Percentiles rank a stretch among this genome's conserved stretches.
Evolutionary conservation across 2,797 vertebrate genomes (phyloP).

Genomic region (Cuculus canorus): DNA sequence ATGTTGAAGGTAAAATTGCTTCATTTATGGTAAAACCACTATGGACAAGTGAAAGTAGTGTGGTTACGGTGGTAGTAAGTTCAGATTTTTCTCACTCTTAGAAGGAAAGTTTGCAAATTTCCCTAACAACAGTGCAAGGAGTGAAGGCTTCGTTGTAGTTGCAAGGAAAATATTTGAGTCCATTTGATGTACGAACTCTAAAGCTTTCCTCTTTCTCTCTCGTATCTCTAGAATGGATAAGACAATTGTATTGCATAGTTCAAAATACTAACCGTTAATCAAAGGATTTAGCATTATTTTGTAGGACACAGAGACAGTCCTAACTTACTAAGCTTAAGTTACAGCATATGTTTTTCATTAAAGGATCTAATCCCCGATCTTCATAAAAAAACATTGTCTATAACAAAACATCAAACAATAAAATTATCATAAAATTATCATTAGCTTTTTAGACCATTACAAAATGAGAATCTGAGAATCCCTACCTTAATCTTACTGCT

Average conservation of each 20-base stretch:
- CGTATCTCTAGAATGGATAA: neutral
- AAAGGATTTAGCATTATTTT: constrained; percentile 40
- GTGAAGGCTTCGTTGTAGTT: neutral
- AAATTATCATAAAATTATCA: constrained; percentile 63
- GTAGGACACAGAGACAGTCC: constrained; percentile 25
- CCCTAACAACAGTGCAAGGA: neutral
- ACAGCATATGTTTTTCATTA: constrained; percentile 58
- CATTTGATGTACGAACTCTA: neutral
- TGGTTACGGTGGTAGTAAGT: neutral
- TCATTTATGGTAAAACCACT: neutral
- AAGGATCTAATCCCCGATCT: constrained; percentile 29
- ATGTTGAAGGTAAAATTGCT: neutral
- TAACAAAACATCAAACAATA: constrained; percentile 63
- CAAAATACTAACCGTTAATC: constrained; percentile 23
- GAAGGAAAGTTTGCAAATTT: neutral
- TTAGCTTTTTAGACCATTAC: constrained; percentile 49
- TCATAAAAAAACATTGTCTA: constrained; percentile 34
- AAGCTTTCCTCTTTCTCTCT: neutral
- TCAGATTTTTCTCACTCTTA: neutral
- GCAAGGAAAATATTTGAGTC: neutral
- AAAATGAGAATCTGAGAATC: constrained; percentile 1
- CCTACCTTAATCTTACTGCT: constrained; percentile 43
- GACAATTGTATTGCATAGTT: neutral
- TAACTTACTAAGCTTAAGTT: constrained; percentile 43
- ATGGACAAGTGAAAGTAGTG: neutral